Base-by-base conservation (phyloP, 2,888 invertebrate species). In the Eupithecia subumbrata region DNA sequence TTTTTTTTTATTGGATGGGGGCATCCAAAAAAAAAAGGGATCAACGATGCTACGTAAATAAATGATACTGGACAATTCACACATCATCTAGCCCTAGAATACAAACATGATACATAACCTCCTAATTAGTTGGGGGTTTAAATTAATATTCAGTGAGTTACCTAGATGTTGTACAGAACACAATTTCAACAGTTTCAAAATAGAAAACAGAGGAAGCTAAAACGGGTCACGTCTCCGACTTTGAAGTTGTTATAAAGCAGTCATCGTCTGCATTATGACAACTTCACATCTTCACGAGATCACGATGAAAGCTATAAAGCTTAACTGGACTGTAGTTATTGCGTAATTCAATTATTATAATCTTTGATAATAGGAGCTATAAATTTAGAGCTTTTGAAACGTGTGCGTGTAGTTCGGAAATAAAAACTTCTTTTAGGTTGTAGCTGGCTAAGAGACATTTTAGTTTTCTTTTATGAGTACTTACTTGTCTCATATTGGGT, bases 181-280 rank as follows among this genome's bases (percentile, higher is more conserved):
- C 12, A 60, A 73, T 63, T 40, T 64, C 11, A 63, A 74, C 69
- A 68, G 63, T 66, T 52, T 74, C 5, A 45, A 76, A 77, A 77
- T 77, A 77, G 80, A 80, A 81, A 80, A 75, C 74, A 76, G 78
- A 85, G 83, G 81, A 85, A 83, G 82, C 79, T 81, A 83, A 87
- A 84, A 84, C 83, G 81, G 85, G 86, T 87, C 85, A 80, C 83
- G 77, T 67, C 79, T 77, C 81, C 88, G 89, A 87, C 85, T 83
- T 75, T 78, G 81, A 79, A 81, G 85, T 86, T 86, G 82, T 85
- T 84, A 85, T 86, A 86, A 87, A 87, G 79, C 82, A 87, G 84
- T 86, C 86, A 85, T 84, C 87, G 84, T 83, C 73, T 79, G 81
- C 76, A 76, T 72, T 80, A 77, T 77, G 80, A 80, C 80, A 79